Evolutionary conservation across 2,888 invertebrate genomes (phyloP).

Genomic region (Helleia helle): DNA sequence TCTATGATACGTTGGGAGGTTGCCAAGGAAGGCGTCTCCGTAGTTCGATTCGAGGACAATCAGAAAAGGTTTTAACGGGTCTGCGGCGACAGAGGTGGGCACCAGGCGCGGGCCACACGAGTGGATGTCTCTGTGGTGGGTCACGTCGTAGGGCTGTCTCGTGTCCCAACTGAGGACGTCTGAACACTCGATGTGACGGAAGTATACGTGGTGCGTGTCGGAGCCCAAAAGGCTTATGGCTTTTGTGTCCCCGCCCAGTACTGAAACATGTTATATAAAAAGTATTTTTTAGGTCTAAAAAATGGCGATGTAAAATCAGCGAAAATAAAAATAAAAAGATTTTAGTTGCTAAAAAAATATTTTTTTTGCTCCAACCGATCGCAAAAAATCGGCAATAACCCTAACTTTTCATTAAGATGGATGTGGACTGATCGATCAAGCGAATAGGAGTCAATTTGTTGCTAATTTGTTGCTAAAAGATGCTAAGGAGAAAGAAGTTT

Average conservation of each 20-base stretch:
- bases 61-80: conserved; percentile 57
- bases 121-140: conserved; percentile 63
- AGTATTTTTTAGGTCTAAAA: too few relatives aligned
- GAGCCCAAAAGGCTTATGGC: conserved; percentile 41
- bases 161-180: conserved; percentile 76
- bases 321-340: too few relatives aligned
- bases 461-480: too few relatives aligned
- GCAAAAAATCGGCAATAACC: too few relatives aligned
- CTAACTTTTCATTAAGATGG: too few relatives aligned
- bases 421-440: too few relatives aligned
- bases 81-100: conserved; percentile 72
- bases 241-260: conserved; percentile 37
- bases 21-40: conserved; percentile 74
- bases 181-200: conserved; percentile 70
- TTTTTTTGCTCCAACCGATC: too few relatives aligned
- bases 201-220: conserved; percentile 40
- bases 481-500: too few relatives aligned
- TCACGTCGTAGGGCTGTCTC: conserved; percentile 45
- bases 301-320: too few relatives aligned
- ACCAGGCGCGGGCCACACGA: conserved; percentile 60
- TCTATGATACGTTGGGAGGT: conserved; percentile 47
- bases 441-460: too few relatives aligned
- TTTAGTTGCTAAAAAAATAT: too few relatives aligned
- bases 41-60: conserved; percentile 45
- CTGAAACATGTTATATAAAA: too few relatives aligned